A percentile compares a stretch with the other conserved stretches of the same genome.
Conservation (phyloP, 2,888 invertebrate genomes). For the Drosophila robusta region DNA sequence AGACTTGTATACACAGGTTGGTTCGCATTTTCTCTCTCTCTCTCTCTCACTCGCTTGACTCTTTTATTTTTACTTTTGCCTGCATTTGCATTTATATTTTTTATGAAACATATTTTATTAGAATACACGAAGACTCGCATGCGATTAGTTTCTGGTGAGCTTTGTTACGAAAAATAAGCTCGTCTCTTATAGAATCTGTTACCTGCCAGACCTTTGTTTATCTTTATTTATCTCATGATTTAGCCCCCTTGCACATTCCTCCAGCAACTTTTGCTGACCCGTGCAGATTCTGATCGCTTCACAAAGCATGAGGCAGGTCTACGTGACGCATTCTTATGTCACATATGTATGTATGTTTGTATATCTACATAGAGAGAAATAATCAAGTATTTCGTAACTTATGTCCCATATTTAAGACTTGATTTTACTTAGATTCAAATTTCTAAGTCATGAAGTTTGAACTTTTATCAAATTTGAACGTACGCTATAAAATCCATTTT, state of each 20-base stretch:
- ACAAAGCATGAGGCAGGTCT: conserved; percentile 12
- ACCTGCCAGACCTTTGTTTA: conserved; percentile 17
- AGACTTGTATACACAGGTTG: conserved; percentile 75
- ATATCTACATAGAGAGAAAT: background rate
- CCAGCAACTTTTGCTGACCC: conserved; percentile 25
- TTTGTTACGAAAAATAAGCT: conserved; percentile 4
- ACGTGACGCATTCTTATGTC: conserved; percentile 26
- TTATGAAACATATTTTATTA: conserved; percentile 32
- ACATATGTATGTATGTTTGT: background rate
- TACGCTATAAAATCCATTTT: too few species aligned
- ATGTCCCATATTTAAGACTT: too few species aligned
- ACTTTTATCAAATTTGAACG: too few species aligned
- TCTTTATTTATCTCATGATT: conserved; percentile 41
- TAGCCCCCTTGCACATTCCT: conserved; percentile 29
- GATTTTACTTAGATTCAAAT: too few species aligned
- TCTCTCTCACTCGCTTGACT: conserved; percentile 36
- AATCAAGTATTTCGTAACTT: too few species aligned
- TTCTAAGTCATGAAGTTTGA: too few species aligned
- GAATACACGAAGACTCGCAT: conserved; percentile 14
- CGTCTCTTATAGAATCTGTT: conserved; percentile 1
- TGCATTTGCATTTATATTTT: conserved; percentile 48
- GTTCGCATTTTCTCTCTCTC: conserved; percentile 56
- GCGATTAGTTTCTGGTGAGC: conserved; percentile 2
- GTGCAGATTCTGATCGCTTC: conserved; percentile 17
- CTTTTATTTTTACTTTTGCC: conserved; percentile 60